Percentiles rank a stretch among this genome's conserved stretches.
These are phyloP conservation scores for Lasiommata megera DNA, from an alignment of 2,888 invertebrate genomes.

Conservation along the genomic window DNA sequence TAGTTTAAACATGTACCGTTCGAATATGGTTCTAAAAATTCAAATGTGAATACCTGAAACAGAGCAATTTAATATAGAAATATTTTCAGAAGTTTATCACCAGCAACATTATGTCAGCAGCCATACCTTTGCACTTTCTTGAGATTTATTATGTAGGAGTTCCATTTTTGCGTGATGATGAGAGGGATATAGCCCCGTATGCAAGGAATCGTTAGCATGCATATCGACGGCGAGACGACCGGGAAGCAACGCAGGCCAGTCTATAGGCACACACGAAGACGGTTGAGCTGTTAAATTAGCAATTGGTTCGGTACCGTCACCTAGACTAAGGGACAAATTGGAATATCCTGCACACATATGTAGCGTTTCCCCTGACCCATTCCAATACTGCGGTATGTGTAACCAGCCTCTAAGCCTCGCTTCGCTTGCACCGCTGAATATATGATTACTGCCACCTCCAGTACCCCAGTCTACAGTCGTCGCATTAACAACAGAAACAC, in stretches of 20 bases:
- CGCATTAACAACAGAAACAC: slow-evolving; percentile 91
- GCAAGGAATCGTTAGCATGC: slow-evolving; percentile 83
- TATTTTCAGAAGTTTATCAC: neutral
- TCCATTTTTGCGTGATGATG: slow-evolving; percentile 91
- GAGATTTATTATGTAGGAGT: slow-evolving; percentile 86
- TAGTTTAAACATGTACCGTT: slow-evolving; percentile 89
- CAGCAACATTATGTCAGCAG: neutral
- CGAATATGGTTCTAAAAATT: slow-evolving; percentile 93
- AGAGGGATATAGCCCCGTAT: slow-evolving; percentile 81
- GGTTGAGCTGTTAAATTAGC: slow-evolving; percentile 85
- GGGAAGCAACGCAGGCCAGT: slow-evolving; percentile 84
- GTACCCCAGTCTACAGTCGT: slow-evolving; percentile 91
- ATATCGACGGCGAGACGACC: slow-evolving; percentile 85
- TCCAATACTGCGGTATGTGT: slow-evolving; percentile 89
- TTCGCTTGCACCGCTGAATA: slow-evolving; percentile 86
- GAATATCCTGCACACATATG: slow-evolving; percentile 91
- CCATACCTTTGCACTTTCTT: slow-evolving; percentile 86
- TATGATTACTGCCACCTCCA: slow-evolving; percentile 85
- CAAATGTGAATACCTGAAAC: slow-evolving; percentile 88
- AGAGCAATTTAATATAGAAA: slow-evolving; percentile 2
- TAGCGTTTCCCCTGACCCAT: slow-evolving; percentile 84
- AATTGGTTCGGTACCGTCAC: slow-evolving; percentile 70
- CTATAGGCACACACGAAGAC: slow-evolving; percentile 85
- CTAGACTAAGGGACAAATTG: slow-evolving; percentile 84
- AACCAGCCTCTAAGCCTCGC: slow-evolving; percentile 91